Base-by-base conservation (phyloP, 2,797 vertebrate genomes). In the Setipinna tenuifilis region DNA sequence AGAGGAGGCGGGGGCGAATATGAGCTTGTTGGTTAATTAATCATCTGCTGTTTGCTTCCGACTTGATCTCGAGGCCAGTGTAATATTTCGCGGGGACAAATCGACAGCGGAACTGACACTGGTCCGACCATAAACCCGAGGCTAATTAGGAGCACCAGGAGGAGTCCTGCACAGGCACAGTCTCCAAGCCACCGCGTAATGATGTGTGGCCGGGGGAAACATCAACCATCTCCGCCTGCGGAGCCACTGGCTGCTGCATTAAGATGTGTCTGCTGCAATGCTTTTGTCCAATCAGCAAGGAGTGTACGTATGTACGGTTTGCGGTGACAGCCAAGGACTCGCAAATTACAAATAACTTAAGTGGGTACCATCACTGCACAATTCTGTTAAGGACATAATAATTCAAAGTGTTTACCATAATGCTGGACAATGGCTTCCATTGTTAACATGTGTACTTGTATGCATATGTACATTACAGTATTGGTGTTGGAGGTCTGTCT, bases 71-170 rank as follows among this genome's bases (percentile, higher is more conserved):
- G 93, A 94, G 94, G 94, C 93, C 93, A 87, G 54, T 87, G 92
- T 92, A 92, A 94, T 94, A 94, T 95, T 95, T 95, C 92, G 94
- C 89, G 25, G 90, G 84, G 93, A 91, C 89, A 94, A 94, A 95
- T 93, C 92, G 92, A 94, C 92, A 86, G 68, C 88, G 85, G 85
- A 88, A 91, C 88, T 91, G 93, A 94, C 90, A 92, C 87, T 84
- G 88, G 91, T 93, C 90, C 91, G 91, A 89, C 91, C 90, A 92
- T 93, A 92, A 94, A 95, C 93, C 92, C 90, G 91, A 91, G 93
- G 94, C 91, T 94, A 95, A 95, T 95, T 95, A 95, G 92, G 90
- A 90, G 89, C 87, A 90, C 87, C 80, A 86, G 90, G 90, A 93
- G 86, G 78, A 85, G 86, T 85, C 82, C 23, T 7, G 11, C 41